A percentile compares a stretch with the other conserved stretches of the same genome.
phyloP scores from a whole-genome alignment of 2,797 vertebrate genomes.

The Phyllotis vaccarum region DNA sequence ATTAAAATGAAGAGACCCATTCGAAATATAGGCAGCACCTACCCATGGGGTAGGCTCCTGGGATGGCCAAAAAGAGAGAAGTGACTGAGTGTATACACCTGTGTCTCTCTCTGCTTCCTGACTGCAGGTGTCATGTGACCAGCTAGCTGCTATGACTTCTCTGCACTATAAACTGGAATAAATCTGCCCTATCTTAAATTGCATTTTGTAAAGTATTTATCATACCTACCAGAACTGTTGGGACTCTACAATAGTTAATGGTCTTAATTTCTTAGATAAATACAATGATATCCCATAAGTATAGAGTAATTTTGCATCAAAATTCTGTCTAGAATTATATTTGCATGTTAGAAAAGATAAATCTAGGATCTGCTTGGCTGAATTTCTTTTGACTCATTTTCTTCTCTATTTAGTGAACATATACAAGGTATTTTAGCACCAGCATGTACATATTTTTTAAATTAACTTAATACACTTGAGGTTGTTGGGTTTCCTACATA shows the following conservation, averaged over 20 bases:
- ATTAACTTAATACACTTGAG: neutral
- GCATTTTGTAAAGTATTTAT: neutral
- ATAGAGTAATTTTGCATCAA: neutral
- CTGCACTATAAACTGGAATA: neutral
- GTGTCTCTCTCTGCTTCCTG: neutral
- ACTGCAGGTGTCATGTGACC: neutral
- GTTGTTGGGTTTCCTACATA: neutral
- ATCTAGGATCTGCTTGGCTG: neutral
- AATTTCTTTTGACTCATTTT: neutral
- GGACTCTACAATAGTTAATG: neutral
- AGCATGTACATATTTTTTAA: neutral
- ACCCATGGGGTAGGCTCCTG: neutral
- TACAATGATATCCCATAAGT: neutral
- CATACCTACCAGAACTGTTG: neutral
- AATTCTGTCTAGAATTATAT: neutral
- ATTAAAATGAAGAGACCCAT: neutral
- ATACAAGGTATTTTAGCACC: neutral
- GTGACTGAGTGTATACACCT: neutral
- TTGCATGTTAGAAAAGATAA: slow-evolving; percentile 9
- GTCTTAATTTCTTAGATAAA: neutral
- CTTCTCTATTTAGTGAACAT: neutral
- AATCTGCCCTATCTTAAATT: neutral
- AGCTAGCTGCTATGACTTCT: neutral
- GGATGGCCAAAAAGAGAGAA: neutral
- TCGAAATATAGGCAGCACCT: neutral